A percentile compares a stretch with the other conserved stretches of the same genome.
Conservation (phyloP, 2,113 vertebrate species). For the human region GRCh38 chr15:98662501-98663000, state of each 20-base stretch:
- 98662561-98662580: not conserved
- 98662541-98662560: not conserved
- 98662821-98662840: not conserved
- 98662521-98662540: not conserved
- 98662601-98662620: not conserved
- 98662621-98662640: fast-evolving
- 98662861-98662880: not conserved
- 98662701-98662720: not conserved
- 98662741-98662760: not conserved
- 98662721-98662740: not conserved
- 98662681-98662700: not conserved
- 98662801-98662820: fast-evolving
- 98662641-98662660: not conserved
- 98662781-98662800: not conserved
- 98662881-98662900: not conserved
- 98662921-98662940: not conserved
- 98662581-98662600: not conserved
- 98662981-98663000: not conserved
- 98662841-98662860: not conserved
- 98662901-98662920: not conserved
- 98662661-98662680: not conserved
- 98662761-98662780: not conserved
- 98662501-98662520: too few species aligned
- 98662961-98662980: not conserved
- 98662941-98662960: not conserved